Percentiles rank a stretch among this genome's conserved stretches.
phyloP scores from a whole-genome alignment of 2,797 vertebrate species.

The Schizothorax lantsangensis region DNA sequence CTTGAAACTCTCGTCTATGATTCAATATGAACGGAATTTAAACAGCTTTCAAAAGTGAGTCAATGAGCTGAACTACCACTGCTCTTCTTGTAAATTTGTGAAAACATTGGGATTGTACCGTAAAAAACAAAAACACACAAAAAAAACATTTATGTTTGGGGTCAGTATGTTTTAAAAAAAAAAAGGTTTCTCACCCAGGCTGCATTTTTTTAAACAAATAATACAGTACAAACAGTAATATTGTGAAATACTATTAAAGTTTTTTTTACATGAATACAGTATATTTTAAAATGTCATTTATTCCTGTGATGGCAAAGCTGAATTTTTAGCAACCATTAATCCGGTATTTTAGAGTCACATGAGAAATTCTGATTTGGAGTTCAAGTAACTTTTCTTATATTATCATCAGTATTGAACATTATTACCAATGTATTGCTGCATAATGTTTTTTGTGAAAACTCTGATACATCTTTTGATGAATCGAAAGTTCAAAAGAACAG shows the following conservation, averaged over 20 bases:
- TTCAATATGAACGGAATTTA: constrained; percentile 55
- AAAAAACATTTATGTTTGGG: neutral
- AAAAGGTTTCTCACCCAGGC: neutral
- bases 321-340: neutral
- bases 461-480: neutral
- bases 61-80: constrained; percentile 53
- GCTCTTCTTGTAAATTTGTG: constrained; percentile 5
- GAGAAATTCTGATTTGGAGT: neutral
- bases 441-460: neutral
- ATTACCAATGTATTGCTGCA: neutral
- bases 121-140: neutral
- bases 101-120: neutral
- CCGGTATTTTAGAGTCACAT: neutral
- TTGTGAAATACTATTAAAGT: neutral
- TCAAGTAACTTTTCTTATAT: neutral
- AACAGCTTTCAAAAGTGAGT: constrained; percentile 56
- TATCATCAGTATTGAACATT: neutral
- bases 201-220: neutral
- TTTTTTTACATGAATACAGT: no score
- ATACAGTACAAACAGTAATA: neutral
- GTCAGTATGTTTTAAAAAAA: neutral
- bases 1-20: constrained; percentile 52
- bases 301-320: neutral
- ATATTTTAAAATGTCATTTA: neutral
- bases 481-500: neutral